A percentile compares a stretch with the other conserved stretches of the same genome.
Conservation (phyloP, 1,140 invertebrate species). For the Drusus annulatus region DNA sequence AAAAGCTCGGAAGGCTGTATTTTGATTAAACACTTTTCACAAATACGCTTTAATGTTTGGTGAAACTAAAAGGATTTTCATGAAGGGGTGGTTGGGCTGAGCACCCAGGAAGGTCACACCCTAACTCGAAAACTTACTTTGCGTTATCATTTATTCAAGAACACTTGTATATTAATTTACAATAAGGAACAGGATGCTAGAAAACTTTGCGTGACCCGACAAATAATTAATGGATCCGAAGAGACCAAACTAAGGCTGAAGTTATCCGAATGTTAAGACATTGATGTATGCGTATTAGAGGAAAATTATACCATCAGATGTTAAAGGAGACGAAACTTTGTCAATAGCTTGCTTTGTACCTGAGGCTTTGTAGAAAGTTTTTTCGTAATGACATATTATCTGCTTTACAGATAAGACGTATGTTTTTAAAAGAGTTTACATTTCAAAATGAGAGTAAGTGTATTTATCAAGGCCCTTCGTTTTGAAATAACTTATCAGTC, state of each 20-base stretch:
- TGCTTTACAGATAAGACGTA: too few relatives aligned
- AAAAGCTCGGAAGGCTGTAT: too few relatives aligned
- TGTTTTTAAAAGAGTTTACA: too few relatives aligned
- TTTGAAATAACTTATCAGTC: too few relatives aligned
- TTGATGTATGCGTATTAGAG: slow-evolving; percentile 22
- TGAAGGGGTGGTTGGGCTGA: not conserved
- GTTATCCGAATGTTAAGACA: not conserved
- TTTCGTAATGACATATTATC: too few relatives aligned
- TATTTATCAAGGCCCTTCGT: too few relatives aligned
- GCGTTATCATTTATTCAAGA: slow-evolving; percentile 54
- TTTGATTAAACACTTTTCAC: too few relatives aligned
- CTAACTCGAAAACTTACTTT: slow-evolving; percentile 49
- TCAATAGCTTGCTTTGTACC: too few relatives aligned
- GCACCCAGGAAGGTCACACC: slow-evolving; percentile 45
- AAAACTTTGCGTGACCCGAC: slow-evolving; percentile 19
- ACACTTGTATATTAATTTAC: slow-evolving; percentile 55
- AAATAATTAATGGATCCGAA: slow-evolving; percentile 32
- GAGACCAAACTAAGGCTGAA: slow-evolving; percentile 10
- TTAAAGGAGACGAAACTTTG: not conserved
- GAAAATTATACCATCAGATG: not conserved
- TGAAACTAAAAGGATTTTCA: not conserved
- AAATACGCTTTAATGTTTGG: not conserved
- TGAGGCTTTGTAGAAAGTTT: too few relatives aligned
- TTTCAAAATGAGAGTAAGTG: too few relatives aligned
- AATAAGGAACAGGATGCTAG: slow-evolving; percentile 30